Conservation (phyloP, 2,888 invertebrate genomes). For the Unio pictorum region DNA sequence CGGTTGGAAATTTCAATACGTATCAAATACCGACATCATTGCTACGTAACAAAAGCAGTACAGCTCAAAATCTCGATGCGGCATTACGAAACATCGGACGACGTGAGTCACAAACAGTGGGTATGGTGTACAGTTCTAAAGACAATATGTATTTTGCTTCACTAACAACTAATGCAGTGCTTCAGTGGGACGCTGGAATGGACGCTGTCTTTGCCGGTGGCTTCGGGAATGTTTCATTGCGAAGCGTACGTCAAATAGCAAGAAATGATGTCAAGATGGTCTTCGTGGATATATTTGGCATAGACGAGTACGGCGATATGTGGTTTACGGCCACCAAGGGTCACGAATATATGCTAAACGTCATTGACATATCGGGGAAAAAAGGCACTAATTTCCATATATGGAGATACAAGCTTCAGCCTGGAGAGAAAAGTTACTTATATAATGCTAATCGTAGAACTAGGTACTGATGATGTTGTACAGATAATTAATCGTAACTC, state of each 20-base stretch:
- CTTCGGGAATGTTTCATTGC: too few species aligned
- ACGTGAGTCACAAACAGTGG: constrained; percentile 26
- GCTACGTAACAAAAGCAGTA: constrained; percentile 6
- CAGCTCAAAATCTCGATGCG: constrained; percentile 9
- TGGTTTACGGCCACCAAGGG: constrained; percentile 44
- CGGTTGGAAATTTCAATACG: constrained; percentile 16
- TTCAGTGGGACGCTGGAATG: constrained; percentile 17
- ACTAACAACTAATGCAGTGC: constrained; percentile 3
- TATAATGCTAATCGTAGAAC: constrained; percentile 5
- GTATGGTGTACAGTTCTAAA: constrained; percentile 24
- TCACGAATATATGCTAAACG: constrained; percentile 10
- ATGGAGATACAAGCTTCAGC: constrained; percentile 10
- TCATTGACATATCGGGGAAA: constrained; percentile 3
- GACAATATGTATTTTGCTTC: constrained; percentile 24
- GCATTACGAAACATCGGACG: constrained; percentile 23
- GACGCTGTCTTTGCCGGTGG: too few species aligned
- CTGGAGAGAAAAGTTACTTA: constrained; percentile 8
- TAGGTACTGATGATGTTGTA: too few species aligned
- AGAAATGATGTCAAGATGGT: constrained; percentile 11
- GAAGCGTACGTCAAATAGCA: background rate
- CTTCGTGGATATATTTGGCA: constrained; percentile 31
- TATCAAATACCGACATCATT: constrained; percentile 27
- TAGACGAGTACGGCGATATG: constrained; percentile 32
- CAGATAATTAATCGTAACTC: too few species aligned
- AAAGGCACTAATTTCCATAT: constrained; percentile 7